Evolutionary conservation across 2,113 vertebrate species (phyloP).

Genomic region (Gasterosteus nipponicus): DNA sequence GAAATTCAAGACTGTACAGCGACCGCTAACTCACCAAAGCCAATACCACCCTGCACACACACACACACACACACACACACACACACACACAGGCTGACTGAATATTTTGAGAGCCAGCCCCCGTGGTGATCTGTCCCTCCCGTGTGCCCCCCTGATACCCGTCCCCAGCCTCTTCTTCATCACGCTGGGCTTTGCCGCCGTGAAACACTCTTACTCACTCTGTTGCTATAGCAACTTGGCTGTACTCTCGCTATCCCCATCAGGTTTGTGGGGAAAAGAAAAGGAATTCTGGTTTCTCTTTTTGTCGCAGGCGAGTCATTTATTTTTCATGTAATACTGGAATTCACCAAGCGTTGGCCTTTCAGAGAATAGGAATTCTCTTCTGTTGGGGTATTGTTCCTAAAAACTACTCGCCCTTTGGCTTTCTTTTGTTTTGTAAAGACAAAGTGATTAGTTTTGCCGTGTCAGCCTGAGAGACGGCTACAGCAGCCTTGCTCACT

Average conservation of each 20-base stretch:
- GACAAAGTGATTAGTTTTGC: conserved; percentile 36
- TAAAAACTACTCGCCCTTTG: conserved; percentile 5
- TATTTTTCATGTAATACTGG: not conserved
- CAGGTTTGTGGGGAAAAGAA: conserved; percentile 37
- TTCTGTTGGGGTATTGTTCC: not conserved
- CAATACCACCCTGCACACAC: conserved; percentile 15
- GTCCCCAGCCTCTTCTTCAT: not conserved
- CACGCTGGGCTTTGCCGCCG: conserved; percentile 40
- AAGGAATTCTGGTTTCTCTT: not conserved
- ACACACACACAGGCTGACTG: not conserved
- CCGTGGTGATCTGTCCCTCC: conserved; percentile 35
- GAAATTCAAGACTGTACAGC: conserved; percentile 34
- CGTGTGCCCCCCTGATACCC: conserved; percentile 30
- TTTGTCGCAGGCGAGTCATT: not conserved
- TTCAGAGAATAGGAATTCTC: not conserved
- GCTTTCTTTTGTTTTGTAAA: conserved; percentile 35
- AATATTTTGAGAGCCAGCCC: conserved; percentile 22
- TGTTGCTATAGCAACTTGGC: conserved; percentile 75
- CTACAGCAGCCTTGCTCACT: not conserved
- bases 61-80: not conserved
- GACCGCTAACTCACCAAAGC: conserved; percentile 36
- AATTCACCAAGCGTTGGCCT: not conserved
- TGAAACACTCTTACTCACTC: conserved; percentile 48
- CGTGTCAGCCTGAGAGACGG: not conserved
- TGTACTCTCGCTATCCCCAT: conserved; percentile 43